A percentile compares a stretch with the other conserved stretches of the same genome.
Conservation (phyloP, 2,113 vertebrate species). For the Lontra canadensis region DNA sequence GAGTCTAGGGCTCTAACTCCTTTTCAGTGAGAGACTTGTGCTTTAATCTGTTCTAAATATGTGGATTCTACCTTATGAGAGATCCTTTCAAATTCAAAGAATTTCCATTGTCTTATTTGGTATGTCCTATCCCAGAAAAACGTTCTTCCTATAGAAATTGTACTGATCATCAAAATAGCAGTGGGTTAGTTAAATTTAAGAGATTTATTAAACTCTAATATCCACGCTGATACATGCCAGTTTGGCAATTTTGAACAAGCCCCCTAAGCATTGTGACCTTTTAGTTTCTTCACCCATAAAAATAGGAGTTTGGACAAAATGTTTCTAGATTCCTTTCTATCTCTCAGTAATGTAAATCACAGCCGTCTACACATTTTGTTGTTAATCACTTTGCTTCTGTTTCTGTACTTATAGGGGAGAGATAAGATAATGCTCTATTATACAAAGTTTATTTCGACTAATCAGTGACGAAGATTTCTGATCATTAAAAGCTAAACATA, state of each 20-base stretch:
- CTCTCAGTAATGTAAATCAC: not conserved
- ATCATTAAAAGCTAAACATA: constrained; percentile 38
- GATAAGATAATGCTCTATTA: not conserved
- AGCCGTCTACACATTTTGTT: not conserved
- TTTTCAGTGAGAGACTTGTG: not conserved
- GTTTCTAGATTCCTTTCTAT: not conserved
- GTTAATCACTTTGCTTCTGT: not conserved
- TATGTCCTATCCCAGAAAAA: not conserved
- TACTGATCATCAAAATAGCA: not conserved
- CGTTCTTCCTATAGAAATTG: not conserved
- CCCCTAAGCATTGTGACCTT: not conserved
- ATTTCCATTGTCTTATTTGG: not conserved
- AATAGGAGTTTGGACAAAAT: constrained; percentile 8
- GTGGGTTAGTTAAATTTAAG: not conserved
- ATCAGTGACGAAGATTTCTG: constrained; percentile 2
- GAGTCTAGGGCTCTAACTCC: not conserved
- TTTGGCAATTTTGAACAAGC: not conserved
- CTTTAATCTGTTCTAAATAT: not conserved
- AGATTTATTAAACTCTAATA: not conserved
- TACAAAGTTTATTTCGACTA: not conserved
- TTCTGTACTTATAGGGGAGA: not conserved
- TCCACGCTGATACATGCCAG: not conserved
- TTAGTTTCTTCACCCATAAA: not conserved
- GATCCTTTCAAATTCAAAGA: not conserved
- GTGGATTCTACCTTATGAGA: not conserved